Conservation (phyloP, 2,888 invertebrate genomes). For the Xestoiulus laeticollis region DNA sequence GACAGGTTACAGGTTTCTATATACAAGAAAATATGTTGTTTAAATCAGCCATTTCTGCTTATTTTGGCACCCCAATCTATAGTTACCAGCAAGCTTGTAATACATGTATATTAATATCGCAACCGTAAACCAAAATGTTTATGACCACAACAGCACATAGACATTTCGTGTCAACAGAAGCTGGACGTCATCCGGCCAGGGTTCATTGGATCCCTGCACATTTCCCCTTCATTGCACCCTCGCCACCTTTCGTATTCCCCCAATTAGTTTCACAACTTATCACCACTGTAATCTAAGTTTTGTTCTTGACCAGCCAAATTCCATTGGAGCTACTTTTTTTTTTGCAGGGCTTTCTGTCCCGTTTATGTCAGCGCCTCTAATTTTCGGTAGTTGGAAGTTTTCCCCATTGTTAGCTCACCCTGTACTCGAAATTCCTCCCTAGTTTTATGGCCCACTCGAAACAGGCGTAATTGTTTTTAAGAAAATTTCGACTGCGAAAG, state of each 20-base stretch:
- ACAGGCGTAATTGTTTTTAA: slow-evolving; percentile 13
- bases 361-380: neutral
- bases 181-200: too few relatives aligned
- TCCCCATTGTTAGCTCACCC: neutral
- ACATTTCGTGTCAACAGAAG: too few relatives aligned
- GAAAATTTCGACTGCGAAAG: neutral
- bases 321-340: neutral
- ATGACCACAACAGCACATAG: too few relatives aligned
- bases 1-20: too few relatives aligned
- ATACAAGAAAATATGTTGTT: too few relatives aligned
- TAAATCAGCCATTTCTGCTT: too few relatives aligned
- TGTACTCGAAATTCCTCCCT: neutral
- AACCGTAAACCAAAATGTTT: too few relatives aligned
- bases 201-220: too few relatives aligned
- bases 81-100: too few relatives aligned
- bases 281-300: neutral
- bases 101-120: too few relatives aligned
- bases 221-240: neutral
- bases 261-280: neutral
- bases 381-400: neutral
- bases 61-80: too few relatives aligned
- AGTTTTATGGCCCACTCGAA: slow-evolving; percentile 15
- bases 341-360: neutral
- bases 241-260: neutral
- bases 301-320: neutral